Evolutionary conservation across 2,888 invertebrate genomes (phyloP).

Genomic region (Volucella zonaria): DNA sequence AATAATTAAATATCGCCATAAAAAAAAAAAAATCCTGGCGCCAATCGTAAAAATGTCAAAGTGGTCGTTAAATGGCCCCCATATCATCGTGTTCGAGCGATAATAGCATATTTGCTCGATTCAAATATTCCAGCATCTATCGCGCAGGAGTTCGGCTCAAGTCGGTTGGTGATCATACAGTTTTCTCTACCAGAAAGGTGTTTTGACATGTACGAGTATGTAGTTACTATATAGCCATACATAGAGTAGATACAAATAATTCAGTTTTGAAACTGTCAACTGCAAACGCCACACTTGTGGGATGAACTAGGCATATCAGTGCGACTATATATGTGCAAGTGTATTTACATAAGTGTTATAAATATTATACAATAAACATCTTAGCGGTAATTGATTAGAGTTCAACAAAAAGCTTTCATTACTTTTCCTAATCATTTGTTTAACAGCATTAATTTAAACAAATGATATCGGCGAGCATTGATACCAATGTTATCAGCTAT

Average conservation of each 20-base stretch:
- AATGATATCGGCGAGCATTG: conserved; percentile 27
- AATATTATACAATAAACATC: conserved; percentile 3
- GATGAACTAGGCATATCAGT: too few relatives aligned
- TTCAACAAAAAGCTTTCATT: neutral
- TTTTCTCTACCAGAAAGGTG: conserved; percentile 30
- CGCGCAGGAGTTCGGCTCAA: conserved; percentile 46
- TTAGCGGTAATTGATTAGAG: conserved; percentile 19
- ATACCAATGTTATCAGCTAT: conserved; percentile 52
- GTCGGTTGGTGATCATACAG: conserved; percentile 19
- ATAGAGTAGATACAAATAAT: too few relatives aligned
- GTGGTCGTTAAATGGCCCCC: conserved; percentile 71
- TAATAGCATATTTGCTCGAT: conserved; percentile 52
- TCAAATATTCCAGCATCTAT: conserved; percentile 54
- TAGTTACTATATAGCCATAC: conserved; percentile 18
- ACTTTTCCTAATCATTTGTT: conserved; percentile 6
- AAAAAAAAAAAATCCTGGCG: conserved; percentile 78
- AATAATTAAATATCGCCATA: conserved; percentile 74
- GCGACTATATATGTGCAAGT: too few relatives aligned
- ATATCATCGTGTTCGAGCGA: conserved; percentile 53
- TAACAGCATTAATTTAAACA: conserved; percentile 1
- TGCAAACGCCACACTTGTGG: too few relatives aligned
- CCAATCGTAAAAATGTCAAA: conserved; percentile 79
- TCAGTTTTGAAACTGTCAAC: too few relatives aligned
- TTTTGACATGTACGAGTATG: conserved; percentile 17
- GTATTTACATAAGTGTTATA: too few relatives aligned